Conservation (phyloP, 1,140 invertebrate species). For the Cydia fagiglandana region DNA sequence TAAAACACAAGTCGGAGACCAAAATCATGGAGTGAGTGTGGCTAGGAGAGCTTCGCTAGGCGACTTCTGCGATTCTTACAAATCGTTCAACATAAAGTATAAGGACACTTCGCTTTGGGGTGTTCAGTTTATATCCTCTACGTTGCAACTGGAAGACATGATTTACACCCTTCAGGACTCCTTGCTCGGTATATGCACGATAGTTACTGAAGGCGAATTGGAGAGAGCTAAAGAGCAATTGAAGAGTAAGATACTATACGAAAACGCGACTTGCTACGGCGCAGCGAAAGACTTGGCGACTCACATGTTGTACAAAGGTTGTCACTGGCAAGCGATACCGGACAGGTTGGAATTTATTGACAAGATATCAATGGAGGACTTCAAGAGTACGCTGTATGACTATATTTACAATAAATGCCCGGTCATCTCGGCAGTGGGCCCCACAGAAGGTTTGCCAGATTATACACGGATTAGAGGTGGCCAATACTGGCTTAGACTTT, state of each 20-base stretch:
- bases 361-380: constrained; percentile 79
- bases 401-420: constrained; percentile 88
- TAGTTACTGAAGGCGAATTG: constrained; percentile 63
- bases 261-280: constrained; percentile 86
- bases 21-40: constrained; percentile 50
- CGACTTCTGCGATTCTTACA: constrained; percentile 61
- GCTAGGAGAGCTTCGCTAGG: constrained; percentile 53
- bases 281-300: constrained; percentile 90
- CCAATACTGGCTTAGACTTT: constrained; percentile 82
- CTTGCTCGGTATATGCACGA: constrained; percentile 67
- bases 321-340: constrained; percentile 81
- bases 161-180: constrained; percentile 53
- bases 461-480: constrained; percentile 82
- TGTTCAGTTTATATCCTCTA: constrained; percentile 59
- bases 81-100: constrained; percentile 69
- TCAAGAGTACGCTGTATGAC: constrained; percentile 81
- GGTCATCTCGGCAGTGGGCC: constrained; percentile 84
- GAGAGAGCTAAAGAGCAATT: constrained; percentile 63
- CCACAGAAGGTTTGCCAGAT: constrained; percentile 83
- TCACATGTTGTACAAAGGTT: constrained; percentile 87
- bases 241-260: constrained; percentile 80
- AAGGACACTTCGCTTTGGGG: constrained; percentile 73
- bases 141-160: constrained; percentile 63
- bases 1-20: constrained; percentile 54
- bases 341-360: constrained; percentile 87